A percentile compares a stretch with the other conserved stretches of the same genome.
Conservation (phyloP, 2,888 invertebrate genomes). For the Ecliptopera silaceata region DNA sequence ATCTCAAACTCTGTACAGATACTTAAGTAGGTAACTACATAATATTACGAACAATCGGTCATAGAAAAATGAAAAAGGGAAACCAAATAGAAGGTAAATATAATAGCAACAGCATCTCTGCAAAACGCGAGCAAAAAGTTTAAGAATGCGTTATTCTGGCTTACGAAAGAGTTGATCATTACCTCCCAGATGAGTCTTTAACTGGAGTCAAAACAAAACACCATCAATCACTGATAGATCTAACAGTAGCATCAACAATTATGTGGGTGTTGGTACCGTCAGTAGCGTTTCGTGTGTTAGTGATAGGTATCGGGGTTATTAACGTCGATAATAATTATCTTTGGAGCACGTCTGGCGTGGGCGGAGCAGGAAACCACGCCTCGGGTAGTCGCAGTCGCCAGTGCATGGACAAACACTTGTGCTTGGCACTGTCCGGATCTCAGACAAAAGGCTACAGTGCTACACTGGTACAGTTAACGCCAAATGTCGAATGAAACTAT, state of each 20-base stretch:
- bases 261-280: slow-evolving; percentile 27
- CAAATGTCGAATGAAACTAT: no score
- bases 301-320: slow-evolving; percentile 39
- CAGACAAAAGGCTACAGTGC: neutral
- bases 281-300: slow-evolving; percentile 33
- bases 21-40: no score
- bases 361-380: slow-evolving; percentile 37
- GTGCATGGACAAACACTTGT: slow-evolving; percentile 20
- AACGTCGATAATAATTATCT: slow-evolving; percentile 39
- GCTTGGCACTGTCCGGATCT: neutral
- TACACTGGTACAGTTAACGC: no score
- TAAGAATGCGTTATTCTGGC: no score
- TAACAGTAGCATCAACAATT: slow-evolving; percentile 33
- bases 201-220: slow-evolving; percentile 7
- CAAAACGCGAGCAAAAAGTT: no score
- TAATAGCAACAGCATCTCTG: no score
- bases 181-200: neutral
- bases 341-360: slow-evolving; percentile 29
- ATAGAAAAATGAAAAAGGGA: no score
- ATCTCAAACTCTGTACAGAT: neutral
- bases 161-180: no score
- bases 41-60: no score
- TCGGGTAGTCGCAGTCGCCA: slow-evolving; percentile 11
- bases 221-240: slow-evolving; percentile 27
- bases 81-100: no score